Evolutionary conservation across 1,140 invertebrate species (phyloP).

Genomic region (Hylaeus volcanicus): DNA sequence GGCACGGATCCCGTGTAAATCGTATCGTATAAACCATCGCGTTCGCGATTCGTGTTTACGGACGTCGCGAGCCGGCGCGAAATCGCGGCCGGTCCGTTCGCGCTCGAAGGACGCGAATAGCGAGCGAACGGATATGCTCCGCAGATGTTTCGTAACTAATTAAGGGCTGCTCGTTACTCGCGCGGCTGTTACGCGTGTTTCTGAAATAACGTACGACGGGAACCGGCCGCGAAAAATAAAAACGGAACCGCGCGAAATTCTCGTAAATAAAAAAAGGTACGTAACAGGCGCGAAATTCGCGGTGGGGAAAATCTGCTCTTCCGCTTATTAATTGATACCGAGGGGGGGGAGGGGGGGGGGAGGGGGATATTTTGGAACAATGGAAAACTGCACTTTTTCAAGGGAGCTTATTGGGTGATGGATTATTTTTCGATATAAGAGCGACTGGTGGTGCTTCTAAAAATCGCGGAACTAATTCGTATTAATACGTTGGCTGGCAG

Average conservation of each 20-base stretch:
- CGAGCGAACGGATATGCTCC: neutral
- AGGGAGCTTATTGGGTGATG: too few species aligned
- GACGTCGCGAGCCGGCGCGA: neutral
- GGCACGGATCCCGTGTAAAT: constrained; percentile 26
- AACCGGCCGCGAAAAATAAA: neutral
- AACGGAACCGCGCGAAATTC: neutral
- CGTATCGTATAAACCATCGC: constrained; percentile 27
- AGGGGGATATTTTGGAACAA: too few species aligned
- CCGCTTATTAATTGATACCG: too few species aligned
- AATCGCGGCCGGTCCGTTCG: neutral
- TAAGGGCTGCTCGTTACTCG: constrained; percentile 16
- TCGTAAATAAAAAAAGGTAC: neutral
- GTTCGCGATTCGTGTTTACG: constrained; percentile 4
- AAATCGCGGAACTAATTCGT: too few species aligned
- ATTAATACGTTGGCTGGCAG: too few species aligned
- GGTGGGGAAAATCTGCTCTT: neutral
- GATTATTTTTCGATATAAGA: too few species aligned
- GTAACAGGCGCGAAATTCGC: neutral
- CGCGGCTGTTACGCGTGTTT: too few species aligned
- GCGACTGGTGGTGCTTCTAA: too few species aligned
- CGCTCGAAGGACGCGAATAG: neutral
- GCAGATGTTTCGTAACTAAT: constrained; percentile 42
- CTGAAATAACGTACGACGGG: neutral
- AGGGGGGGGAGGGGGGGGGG: too few species aligned
- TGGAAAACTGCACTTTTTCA: too few species aligned